A percentile compares a stretch with the other conserved stretches of the same genome.
These are phyloP conservation scores for Phymastichus coffea DNA, from an alignment of 1,140 invertebrate species.

Conservation along the genomic window DNA sequence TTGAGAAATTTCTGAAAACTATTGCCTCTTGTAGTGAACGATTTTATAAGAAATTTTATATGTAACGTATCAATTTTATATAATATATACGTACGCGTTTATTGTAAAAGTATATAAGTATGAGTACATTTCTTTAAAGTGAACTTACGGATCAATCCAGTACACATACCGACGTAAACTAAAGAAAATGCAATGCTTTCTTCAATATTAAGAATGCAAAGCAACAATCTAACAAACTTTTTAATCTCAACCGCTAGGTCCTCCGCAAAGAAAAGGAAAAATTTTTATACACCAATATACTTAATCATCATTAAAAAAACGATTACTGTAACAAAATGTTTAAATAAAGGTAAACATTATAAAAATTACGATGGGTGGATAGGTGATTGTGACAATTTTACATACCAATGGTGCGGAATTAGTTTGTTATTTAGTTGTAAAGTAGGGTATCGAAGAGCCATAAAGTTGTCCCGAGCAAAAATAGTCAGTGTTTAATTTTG, in stretches of 20 bases:
- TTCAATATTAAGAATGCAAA: slow-evolving; percentile 16
- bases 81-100: not conserved
- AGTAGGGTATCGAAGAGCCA: not conserved
- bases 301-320: slow-evolving; percentile 13
- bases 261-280: slow-evolving; percentile 3
- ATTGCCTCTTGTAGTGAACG: not conserved
- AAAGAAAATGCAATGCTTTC: slow-evolving; percentile 7
- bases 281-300: slow-evolving; percentile 26
- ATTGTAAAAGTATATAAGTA: not conserved
- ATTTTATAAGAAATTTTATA: slow-evolving; percentile 3
- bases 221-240: slow-evolving; percentile 21
- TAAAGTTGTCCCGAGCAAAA: not conserved
- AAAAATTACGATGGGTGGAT: slow-evolving; percentile 27
- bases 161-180: slow-evolving; percentile 41
- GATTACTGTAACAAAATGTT: slow-evolving; percentile 17
- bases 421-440: slow-evolving; percentile 23
- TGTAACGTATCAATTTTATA: not conserved
- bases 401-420: slow-evolving; percentile 22
- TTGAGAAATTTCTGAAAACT: not conserved
- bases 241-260: slow-evolving; percentile 22
- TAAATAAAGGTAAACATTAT: slow-evolving; percentile 7
- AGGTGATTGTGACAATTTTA: slow-evolving; percentile 44
- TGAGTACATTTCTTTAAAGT: not conserved
- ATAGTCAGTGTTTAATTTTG: slow-evolving; percentile 1
- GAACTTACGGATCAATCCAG: slow-evolving; percentile 38